Conservation (phyloP, 1,140 invertebrate species). For the Colletes latitarsis region DNA sequence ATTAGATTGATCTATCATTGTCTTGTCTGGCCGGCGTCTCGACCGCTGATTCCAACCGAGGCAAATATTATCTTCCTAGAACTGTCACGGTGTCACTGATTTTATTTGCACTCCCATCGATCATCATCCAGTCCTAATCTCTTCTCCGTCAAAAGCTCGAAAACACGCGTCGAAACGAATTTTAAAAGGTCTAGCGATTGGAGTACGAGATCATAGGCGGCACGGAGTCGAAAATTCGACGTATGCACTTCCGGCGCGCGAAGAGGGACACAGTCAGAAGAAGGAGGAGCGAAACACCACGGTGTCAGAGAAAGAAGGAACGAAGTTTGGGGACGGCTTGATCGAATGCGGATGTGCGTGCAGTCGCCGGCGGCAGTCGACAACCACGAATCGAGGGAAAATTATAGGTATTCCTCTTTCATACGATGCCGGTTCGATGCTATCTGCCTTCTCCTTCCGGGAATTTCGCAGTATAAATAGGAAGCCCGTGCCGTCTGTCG, state of each 20-base stretch:
- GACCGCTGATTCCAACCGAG: constrained; percentile 73
- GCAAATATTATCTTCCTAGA: constrained; percentile 74
- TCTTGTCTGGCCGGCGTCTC: constrained; percentile 78
- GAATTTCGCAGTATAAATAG: constrained; percentile 72
- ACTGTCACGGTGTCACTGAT: constrained; percentile 50
- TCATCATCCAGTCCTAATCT: neutral
- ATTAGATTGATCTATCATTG: constrained; percentile 80
- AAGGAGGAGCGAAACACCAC: neutral
- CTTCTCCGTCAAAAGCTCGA: neutral
- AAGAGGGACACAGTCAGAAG: neutral
- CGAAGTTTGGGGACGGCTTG: constrained; percentile 49
- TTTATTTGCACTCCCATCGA: constrained; percentile 40
- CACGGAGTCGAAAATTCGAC: too few species aligned
- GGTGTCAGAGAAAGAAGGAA: neutral
- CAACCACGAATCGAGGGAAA: constrained; percentile 61
- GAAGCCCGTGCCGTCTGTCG: constrained; percentile 29
- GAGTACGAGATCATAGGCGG: neutral
- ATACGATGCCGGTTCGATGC: constrained; percentile 61
- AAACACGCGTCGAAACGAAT: neutral
- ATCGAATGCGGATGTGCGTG: constrained; percentile 73
- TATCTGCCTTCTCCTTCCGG: constrained; percentile 65
- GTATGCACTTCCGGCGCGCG: too few species aligned
- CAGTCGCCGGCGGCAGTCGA: constrained; percentile 50
- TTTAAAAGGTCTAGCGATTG: neutral
- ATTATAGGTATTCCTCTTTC: constrained; percentile 68